Evolutionary conservation across 2,797 vertebrate genomes (phyloP), one percentile per base, ranked within the genome.

Genomic region (Heliangelus exortis): DNA sequence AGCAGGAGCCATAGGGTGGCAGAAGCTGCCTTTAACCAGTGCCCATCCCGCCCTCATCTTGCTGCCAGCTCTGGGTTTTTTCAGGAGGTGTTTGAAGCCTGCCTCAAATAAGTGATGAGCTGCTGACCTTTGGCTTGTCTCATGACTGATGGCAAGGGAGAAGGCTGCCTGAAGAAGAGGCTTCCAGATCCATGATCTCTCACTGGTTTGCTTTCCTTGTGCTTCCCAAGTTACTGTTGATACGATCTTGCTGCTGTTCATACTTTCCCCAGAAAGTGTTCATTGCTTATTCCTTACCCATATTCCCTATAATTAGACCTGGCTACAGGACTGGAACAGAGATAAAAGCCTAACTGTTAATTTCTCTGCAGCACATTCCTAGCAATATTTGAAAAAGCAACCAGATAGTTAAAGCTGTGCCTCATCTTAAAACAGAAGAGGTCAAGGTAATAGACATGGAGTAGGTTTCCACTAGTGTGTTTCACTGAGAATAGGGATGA

Each of bases 1-100:
- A 48, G 53, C 0, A 2, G 61, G n/a, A 89, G 53, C 48, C 61
- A 59, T 0, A 0, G 48, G 12, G 8, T 51, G 57, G 29, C 13
- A 1, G 3, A 29, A 74, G n/a, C 69, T 71, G 34, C n/a, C 6
- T 53, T 39, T 58, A 15, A 25, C 3, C 7, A 6, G n/a, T 4
- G 9, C 22, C 36, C 14, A 3, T 62, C 36, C 67, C 2, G 4
- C 39, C 10, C 10, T 51, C 48, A 18, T 43, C 45, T 34, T 45
- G 12, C 61, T 88, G 21, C 28, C 41, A 59, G 63, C 51, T 67
- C 76, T 10, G 26, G 28, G 7, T 9, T 36, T 73, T 43, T 80
- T 50, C 18, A 26, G 6, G 14, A 50, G 48, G 48, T 50, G 48
- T 50, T 50, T 25, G 48, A 26, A 50, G 22, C 51, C 62, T 63